Conservation (phyloP, 1,140 invertebrate species). For the Trichogramma pretiosum region DNA sequence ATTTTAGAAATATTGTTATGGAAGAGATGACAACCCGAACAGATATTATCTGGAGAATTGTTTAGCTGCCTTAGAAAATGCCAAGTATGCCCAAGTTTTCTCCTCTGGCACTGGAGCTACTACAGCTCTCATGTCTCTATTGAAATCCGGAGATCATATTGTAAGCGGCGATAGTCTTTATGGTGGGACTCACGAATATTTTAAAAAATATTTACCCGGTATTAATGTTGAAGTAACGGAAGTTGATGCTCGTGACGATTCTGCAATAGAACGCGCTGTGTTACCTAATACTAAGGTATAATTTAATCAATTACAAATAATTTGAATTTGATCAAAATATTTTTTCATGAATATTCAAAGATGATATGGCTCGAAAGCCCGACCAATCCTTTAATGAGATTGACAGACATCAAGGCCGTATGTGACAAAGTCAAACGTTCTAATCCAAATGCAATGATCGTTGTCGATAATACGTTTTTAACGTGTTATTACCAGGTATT, state of each 20-base stretch:
- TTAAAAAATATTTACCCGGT: conserved; percentile 53
- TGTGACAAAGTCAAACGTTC: conserved; percentile 52
- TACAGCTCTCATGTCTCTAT: conserved; percentile 62
- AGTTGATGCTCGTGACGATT: conserved; percentile 68
- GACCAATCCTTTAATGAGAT: conserved; percentile 92
- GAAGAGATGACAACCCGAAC: conserved; percentile 90
- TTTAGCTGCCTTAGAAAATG: conserved; percentile 83
- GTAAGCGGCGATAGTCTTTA: conserved; percentile 90
- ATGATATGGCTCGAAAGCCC: conserved; percentile 98
- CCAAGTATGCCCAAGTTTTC: conserved; percentile 78
- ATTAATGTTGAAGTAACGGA: conserved; percentile 68
- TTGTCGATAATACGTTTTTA: conserved; percentile 96
- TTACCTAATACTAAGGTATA: conserved; percentile 82
- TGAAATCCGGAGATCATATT: conserved; percentile 83
- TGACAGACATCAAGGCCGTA: conserved; percentile 80
- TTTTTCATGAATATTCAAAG: no score
- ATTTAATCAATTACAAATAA: no score
- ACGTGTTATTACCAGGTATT: conserved; percentile 89
- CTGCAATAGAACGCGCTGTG: conserved; percentile 61
- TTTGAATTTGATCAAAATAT: no score
- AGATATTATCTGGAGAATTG: conserved; percentile 81
- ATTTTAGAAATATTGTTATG: conserved; percentile 89
- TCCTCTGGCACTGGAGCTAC: conserved; percentile 85
- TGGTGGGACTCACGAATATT: conserved; percentile 76
- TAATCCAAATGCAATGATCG: conserved; percentile 65